Evolutionary conservation across 2,888 invertebrate genomes (phyloP).

Genomic region (Abrostola tripartita): DNA sequence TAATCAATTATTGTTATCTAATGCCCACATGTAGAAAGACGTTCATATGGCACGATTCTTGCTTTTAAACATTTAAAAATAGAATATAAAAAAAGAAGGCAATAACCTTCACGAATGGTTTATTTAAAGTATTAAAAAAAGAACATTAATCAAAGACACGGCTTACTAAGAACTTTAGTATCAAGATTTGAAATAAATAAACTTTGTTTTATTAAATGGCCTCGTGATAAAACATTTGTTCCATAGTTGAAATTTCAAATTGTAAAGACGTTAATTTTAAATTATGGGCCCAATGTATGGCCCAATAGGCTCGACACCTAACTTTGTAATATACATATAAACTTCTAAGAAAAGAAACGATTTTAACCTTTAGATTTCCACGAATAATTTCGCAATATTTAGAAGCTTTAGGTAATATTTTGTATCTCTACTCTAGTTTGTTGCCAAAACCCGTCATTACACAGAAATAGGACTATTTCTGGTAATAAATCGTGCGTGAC

Average conservation of each 20-base stretch:
- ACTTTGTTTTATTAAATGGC: too few species aligned
- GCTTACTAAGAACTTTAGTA: too few species aligned
- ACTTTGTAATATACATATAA: too few species aligned
- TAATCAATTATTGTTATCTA: background rate
- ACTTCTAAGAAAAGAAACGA: too few species aligned
- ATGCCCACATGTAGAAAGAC: background rate
- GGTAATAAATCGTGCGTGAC: conserved; percentile 3
- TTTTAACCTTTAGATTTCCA: too few species aligned
- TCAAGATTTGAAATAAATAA: too few species aligned
- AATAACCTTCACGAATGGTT: background rate
- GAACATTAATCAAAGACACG: background rate
- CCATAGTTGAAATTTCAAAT: too few species aligned
- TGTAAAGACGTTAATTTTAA: too few species aligned
- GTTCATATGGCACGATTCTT: background rate
- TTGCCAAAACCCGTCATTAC: background rate
- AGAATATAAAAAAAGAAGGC: background rate
- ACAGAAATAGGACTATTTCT: conserved; percentile 10
- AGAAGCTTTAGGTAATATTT: background rate
- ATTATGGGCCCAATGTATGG: too few species aligned
- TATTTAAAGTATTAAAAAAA: background rate
- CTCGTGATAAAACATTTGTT: too few species aligned
- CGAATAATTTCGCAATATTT: too few species aligned
- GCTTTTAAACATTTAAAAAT: background rate
- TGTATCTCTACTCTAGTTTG: background rate
- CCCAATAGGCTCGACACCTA: too few species aligned